A percentile compares a stretch with the other conserved stretches of the same genome.
Conservation (phyloP, 2,113 vertebrate species). For the Nansenia antarctica region DNA sequence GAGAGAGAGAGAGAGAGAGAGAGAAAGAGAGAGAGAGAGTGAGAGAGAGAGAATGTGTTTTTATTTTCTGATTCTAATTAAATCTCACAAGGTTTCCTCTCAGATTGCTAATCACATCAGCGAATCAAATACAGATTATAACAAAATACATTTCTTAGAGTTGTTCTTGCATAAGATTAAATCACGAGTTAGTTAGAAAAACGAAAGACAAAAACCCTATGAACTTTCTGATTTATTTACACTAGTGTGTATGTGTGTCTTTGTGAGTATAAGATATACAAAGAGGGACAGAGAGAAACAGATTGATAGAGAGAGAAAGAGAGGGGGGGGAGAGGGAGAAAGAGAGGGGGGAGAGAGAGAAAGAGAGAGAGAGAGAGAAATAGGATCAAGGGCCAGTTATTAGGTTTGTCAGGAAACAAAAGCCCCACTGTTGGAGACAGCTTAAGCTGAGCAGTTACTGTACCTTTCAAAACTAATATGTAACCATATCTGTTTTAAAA, state of each 20-base stretch:
- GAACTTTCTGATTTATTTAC: not conserved
- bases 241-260: not conserved
- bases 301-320: conserved; percentile 65
- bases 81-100: conserved; percentile 74
- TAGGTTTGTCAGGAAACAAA: conserved; percentile 88
- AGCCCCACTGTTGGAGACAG: conserved; percentile 86
- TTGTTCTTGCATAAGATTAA: too few relatives aligned
- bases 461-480: conserved; percentile 98
- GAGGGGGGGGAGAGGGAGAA: conserved; percentile 66
- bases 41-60: not conserved
- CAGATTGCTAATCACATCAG: conserved; percentile 72
- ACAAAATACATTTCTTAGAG: conserved; percentile 50
- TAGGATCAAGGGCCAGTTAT: conserved; percentile 86
- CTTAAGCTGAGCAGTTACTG: conserved; percentile 84
- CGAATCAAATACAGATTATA: conserved; percentile 67
- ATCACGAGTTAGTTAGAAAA: too few relatives aligned
- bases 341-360: conserved; percentile 20
- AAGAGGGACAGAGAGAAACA: not conserved
- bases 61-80: conserved; percentile 53
- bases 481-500: conserved; percentile 99
- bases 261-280: not conserved
- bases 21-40: not conserved
- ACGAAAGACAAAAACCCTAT: conserved; percentile 49
- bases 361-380: conserved; percentile 72
- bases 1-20: not conserved